Base-by-base conservation (phyloP, 1,140 invertebrate genomes). In the Eciton burchellii region DNA sequence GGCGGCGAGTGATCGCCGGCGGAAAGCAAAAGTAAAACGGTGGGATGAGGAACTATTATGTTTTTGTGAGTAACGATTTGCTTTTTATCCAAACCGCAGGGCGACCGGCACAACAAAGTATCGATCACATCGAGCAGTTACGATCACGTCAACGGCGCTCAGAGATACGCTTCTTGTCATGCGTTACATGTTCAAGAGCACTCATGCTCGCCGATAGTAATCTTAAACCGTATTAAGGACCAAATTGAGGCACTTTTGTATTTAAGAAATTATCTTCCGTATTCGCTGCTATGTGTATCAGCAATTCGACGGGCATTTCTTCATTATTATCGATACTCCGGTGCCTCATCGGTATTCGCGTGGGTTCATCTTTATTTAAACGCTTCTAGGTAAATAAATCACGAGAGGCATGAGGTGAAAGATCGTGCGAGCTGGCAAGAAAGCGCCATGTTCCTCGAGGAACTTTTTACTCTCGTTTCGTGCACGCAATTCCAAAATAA, bases 401-500 rank as follows among this genome's bases (percentile, higher is more conserved):
- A 12, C 11, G 1, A 54, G 9, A 0, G 5, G 19, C 29, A 56
- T 57, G 41, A 35, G 24, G 19, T 9, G 21, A 63, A 35, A 12
- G 47, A 24, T 74, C 47, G 26, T 41, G 14, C 59, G 62, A 74
- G 11, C 9, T 16, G 11, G 3, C 12, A 16, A 29, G 35, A 19
- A 68, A 79, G 16, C 12, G 56, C 41, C 14, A 16, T 0, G 0
- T 3, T 35, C 2, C n/a, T 21, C 16, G 62, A 52, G 11, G 35
- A 16, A 0, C 11, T 3, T 11, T 35, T 35, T 35, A 35, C 35
- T 47, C 26, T 62, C 43, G 43, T 56, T 56, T 62, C 11, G 41
- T 26, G 12, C 1, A 59, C 56, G 41, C 43, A 81, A 70, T 83
- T 79, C 70, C 54, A 74, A 86, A 68, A 68, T 21, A 68, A 57